Evolutionary conservation across 2,797 vertebrate species (phyloP).

Genomic region (Serranus cabrilla): DNA sequence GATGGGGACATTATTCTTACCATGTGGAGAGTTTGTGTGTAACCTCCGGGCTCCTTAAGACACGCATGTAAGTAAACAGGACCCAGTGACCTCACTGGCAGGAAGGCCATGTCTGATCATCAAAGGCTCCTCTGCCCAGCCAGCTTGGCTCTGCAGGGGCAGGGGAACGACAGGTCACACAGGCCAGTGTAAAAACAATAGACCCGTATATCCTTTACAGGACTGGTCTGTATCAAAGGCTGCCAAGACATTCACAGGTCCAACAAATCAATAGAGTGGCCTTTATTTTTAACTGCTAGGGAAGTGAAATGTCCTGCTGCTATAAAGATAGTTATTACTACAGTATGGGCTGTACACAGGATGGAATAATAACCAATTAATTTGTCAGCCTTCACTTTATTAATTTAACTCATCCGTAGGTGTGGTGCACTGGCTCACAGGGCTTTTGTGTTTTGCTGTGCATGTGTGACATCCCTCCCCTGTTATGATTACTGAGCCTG

Average conservation of each 20-base stretch:
- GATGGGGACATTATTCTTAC: conserved; percentile 57
- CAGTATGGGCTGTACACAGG: conserved; percentile 29
- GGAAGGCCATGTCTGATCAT: conserved; percentile 86
- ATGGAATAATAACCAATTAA: conserved; percentile 49
- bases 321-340: conserved; percentile 55
- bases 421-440: conserved; percentile 8
- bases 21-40: conserved; percentile 50
- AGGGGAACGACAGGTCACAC: conserved; percentile 77
- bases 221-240: conserved; percentile 80
- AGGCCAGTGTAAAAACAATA: conserved; percentile 85
- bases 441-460: conserved; percentile 2
- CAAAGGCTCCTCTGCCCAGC: conserved; percentile 80
- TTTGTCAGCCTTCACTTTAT: conserved; percentile 39
- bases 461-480: not conserved
- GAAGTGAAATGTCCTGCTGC: conserved; percentile 74
- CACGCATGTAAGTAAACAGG: conserved; percentile 77
- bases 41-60: conserved; percentile 75
- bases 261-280: conserved; percentile 73
- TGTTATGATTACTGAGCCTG: conserved; percentile 43
- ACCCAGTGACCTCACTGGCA: conserved; percentile 79
- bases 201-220: conserved; percentile 83
- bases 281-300: conserved; percentile 81
- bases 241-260: conserved; percentile 74
- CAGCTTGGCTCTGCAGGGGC: conserved; percentile 74
- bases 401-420: conserved; percentile 13